Conservation (phyloP, 1,140 invertebrate genomes). For the Venustaconcha ellipsiformis region DNA sequence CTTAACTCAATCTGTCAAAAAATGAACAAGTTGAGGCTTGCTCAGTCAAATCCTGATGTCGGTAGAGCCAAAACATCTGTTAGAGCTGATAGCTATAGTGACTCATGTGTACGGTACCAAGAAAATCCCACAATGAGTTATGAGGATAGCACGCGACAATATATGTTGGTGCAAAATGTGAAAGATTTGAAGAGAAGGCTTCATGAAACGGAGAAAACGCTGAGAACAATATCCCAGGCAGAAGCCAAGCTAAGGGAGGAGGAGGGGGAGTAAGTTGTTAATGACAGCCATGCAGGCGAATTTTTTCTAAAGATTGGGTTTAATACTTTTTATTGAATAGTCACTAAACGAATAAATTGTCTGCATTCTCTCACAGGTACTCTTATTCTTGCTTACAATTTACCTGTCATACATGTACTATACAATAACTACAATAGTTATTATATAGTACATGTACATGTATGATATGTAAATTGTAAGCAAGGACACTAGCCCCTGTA, state of each 20-base stretch:
- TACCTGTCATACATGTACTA: too few relatives aligned
- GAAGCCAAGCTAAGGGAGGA: constrained; percentile 28
- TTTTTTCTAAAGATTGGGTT: neutral
- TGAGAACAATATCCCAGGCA: constrained; percentile 51
- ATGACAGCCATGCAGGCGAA: neutral
- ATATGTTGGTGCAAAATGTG: constrained; percentile 47
- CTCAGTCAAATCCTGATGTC: constrained; percentile 14
- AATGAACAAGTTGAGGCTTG: constrained; percentile 22
- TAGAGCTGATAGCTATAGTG: constrained; percentile 9
- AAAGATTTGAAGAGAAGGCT: constrained; percentile 52
- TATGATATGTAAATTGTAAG: too few relatives aligned
- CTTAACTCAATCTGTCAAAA: neutral
- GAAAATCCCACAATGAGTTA: constrained; percentile 10
- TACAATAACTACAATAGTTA: too few relatives aligned
- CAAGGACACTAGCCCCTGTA: too few relatives aligned
- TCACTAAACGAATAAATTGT: too few relatives aligned
- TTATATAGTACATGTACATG: too few relatives aligned
- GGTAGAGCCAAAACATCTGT: constrained; percentile 13
- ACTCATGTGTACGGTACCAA: neutral
- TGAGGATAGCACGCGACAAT: constrained; percentile 36
- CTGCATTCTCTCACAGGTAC: neutral
- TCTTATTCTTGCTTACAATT: too few relatives aligned
- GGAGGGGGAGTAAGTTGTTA: neutral
- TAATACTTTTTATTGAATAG: neutral
- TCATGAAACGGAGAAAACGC: constrained; percentile 51